A percentile compares a stretch with the other conserved stretches of the same genome.
Evolutionary conservation across 2,797 vertebrate genomes (phyloP).

Genomic region (Toxotes lorentzi): DNA sequence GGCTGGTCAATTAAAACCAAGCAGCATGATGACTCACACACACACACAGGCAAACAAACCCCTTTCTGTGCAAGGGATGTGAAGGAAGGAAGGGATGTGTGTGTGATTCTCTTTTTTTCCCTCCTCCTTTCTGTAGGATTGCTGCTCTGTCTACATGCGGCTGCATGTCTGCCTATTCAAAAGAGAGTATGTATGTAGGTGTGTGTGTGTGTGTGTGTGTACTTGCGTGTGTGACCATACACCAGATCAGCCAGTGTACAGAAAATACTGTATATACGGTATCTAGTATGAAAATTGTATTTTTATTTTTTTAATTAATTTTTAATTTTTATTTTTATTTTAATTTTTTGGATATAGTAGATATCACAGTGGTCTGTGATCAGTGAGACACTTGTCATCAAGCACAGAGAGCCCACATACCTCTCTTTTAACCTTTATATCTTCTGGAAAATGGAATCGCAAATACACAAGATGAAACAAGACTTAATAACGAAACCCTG

Average conservation of each 20-base stretch:
- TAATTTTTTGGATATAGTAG: background rate
- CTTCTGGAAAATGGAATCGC: too few relatives aligned
- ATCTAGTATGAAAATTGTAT: too few relatives aligned
- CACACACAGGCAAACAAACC: conserved; percentile 17
- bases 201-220: conserved; percentile 9
- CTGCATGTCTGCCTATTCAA: background rate
- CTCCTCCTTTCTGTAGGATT: background rate
- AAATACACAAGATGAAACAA: too few relatives aligned
- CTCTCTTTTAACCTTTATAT: too few relatives aligned
- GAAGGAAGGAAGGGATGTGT: background rate
- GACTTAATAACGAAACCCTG: too few relatives aligned
- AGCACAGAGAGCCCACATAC: background rate
- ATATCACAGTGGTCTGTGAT: background rate
- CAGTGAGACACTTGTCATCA: conserved; percentile 11
- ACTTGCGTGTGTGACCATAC: conserved; percentile 9
- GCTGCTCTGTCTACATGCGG: background rate
- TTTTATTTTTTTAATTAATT: too few relatives aligned
- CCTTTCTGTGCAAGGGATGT: conserved; percentile 32
- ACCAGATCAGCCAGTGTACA: too few relatives aligned
- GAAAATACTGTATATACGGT: too few relatives aligned
- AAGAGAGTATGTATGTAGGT: background rate
- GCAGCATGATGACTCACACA: conserved; percentile 72
- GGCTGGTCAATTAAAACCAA: conserved; percentile 90
- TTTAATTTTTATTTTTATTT: too few relatives aligned
- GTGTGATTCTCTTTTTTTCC: too few relatives aligned